Base-by-base conservation (phyloP, 2,797 vertebrate species). In the Fistularia tabacaria region DNA sequence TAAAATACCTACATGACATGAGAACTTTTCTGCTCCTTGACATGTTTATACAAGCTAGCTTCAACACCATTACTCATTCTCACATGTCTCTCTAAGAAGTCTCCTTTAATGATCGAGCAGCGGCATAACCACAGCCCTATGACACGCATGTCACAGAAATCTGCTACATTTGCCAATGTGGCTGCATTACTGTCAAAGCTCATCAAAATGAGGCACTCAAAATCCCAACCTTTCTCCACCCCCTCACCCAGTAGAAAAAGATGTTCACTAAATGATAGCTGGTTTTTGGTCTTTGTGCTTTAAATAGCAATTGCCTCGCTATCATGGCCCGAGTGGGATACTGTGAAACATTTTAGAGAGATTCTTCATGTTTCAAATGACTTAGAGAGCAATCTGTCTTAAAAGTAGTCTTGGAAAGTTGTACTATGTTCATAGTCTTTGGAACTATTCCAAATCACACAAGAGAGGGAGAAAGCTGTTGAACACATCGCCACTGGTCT, bases 111-210 rank as follows among this genome's bases (percentile, higher is more conserved):
- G 81, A 87, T 84, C 74, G 83, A 81, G 85, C 81, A 80, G 74
- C 82, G 74, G 85, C 82, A 80, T 73, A 85, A 81, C 80, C 80
- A 69, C 81, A 82, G 79, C 74, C 82, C 82, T 79, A 74, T 88
- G 81, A 81, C 80, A 83, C 66, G 83, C 64, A 72, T 89, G 85
- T 84, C 87, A 85, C 62, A 85, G 78, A 88, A 88, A 88, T 88
- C 77, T 85, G 84, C 79, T 79, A 72, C 69, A 74, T 87, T 87
- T 80, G 82, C 83, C 81, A 80, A 77, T 86, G 83, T 79, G 85
- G 87, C 74, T 78, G 85, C 79, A 85, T 91, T 87, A 86, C 81
- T 87, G 86, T 91, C 88, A 87, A 81, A 85, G 72, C 77, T 77
- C 72, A 81, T 88, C 84, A 89, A 75, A 84, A 80, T 66, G 71